These are phyloP conservation scores for Phorcus lineatus DNA, from an alignment of 2,888 invertebrate genomes.

Conservation along the genomic window DNA sequence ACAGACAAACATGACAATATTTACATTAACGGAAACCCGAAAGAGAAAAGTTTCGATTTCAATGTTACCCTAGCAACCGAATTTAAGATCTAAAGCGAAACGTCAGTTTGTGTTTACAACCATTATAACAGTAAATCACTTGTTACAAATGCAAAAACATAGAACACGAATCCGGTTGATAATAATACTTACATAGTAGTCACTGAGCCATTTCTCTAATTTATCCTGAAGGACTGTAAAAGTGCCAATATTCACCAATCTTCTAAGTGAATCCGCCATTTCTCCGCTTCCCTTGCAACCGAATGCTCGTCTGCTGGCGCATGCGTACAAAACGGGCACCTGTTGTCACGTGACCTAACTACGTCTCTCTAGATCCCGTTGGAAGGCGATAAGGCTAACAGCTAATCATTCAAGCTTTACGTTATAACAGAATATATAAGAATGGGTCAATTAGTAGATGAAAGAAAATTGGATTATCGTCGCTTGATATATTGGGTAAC, in stretches of 20 bases:
- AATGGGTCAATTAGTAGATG: not conserved
- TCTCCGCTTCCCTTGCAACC: constrained; percentile 29
- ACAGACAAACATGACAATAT: not conserved
- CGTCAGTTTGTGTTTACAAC: not conserved
- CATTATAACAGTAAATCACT: not conserved
- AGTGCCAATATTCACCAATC: constrained; percentile 73
- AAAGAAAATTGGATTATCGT: not conserved
- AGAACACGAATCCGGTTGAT: not conserved
- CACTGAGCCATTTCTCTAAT: constrained; percentile 72
- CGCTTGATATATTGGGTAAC: not conserved
- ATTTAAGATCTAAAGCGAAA: not conserved
- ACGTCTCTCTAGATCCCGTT: not conserved
- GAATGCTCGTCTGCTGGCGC: constrained; percentile 24
- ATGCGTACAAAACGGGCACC: constrained; percentile 30
- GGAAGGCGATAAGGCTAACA: not conserved
- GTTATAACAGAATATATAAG: not conserved
- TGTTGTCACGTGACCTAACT: not conserved
- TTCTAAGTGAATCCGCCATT: constrained; percentile 74
- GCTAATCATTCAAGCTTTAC: not conserved
- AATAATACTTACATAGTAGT: constrained; percentile 70
- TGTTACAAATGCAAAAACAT: no score
- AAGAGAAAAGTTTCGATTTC: not conserved
- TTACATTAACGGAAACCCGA: not conserved
- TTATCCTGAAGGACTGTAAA: constrained; percentile 74
- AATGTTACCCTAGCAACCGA: constrained; percentile 35